phyloP scores from a whole-genome alignment of 1,140 invertebrate species.

The Portunus trituberculatus region DNA sequence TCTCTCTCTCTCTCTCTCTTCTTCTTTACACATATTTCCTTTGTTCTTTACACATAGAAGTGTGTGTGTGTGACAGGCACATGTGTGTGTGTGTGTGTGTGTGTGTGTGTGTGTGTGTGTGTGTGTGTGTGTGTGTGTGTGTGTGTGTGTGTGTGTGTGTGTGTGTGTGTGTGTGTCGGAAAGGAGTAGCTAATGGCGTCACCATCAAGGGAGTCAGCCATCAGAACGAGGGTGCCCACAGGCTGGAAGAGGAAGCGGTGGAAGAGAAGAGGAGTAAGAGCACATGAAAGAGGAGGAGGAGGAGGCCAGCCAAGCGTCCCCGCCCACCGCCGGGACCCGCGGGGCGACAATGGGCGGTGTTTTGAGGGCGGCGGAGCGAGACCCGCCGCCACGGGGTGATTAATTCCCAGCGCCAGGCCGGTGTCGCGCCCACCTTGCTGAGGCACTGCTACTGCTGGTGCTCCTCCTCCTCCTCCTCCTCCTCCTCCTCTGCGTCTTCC shows the following conservation, averaged over 20 bases:
- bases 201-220: neutral
- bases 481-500: too few species aligned
- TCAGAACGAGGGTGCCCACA: neutral
- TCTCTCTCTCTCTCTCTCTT: neutral
- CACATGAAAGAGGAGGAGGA: neutral
- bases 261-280: neutral
- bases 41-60: too few species aligned
- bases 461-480: neutral
- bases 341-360: neutral
- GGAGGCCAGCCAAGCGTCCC: constrained; percentile 15
- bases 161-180: neutral
- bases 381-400: neutral
- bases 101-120: too few species aligned
- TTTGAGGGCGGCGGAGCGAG: neutral
- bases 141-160: neutral
- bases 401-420: neutral
- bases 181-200: neutral
- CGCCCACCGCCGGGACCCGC: neutral
- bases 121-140: neutral
- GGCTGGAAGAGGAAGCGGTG: neutral
- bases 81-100: too few species aligned
- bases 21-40: neutral
- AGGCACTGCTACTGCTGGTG: neutral
- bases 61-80: too few species aligned
- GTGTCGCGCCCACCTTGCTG: neutral